Base-by-base conservation (phyloP, 2,113 vertebrate genomes). In the Corvus hawaiiensis region DNA sequence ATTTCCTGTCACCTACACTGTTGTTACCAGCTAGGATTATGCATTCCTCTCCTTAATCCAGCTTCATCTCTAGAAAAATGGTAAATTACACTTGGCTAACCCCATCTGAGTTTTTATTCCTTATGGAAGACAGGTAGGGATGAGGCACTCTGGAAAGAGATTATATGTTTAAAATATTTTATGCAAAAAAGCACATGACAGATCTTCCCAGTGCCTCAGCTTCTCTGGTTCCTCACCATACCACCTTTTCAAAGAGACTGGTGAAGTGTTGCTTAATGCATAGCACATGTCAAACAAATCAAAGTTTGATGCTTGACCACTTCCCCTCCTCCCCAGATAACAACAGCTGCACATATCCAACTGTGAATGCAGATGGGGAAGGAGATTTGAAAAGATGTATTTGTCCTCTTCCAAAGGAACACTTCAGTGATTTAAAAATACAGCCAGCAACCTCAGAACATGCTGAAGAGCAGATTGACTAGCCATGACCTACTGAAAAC, bases 361-460 rank as follows among this genome's bases (percentile, higher is more conserved):
- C 3, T 41, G 23, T 1, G 8, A 76, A 37, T 17, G 30, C 19
- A 37, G 15, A 24, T 7, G 6, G 43, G 20, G 37, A 85, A 77
- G 41, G 22, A 1, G 1, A 33, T 46, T 27, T n/a, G 19, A 33
- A 74, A 84, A 61, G 1, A 18, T 0, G 0, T 11, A 4, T 48
- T 32, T 85, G 20, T 41, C 37, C 22, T 62, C 37, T 68, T 84
- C 35, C 33, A 51, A 68, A 78, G 64, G 41, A 59, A 51, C 13
- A 8, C 9, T 63, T 46, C 24, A 32, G 23, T 5, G 11, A 16
- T 68, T 35, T 48, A 51, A 85, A 80, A 67, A 67, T 3, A 10
- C 1, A 6, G 11, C 41, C 46, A 59, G n/a, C 28, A 86, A 46
- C 10, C 17, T 55, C 19, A 46, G 44, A 32, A 35, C 20, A 37